Evolutionary conservation across 2,797 vertebrate species (phyloP).

Genomic region (Cyprinodon diabolis): DNA sequence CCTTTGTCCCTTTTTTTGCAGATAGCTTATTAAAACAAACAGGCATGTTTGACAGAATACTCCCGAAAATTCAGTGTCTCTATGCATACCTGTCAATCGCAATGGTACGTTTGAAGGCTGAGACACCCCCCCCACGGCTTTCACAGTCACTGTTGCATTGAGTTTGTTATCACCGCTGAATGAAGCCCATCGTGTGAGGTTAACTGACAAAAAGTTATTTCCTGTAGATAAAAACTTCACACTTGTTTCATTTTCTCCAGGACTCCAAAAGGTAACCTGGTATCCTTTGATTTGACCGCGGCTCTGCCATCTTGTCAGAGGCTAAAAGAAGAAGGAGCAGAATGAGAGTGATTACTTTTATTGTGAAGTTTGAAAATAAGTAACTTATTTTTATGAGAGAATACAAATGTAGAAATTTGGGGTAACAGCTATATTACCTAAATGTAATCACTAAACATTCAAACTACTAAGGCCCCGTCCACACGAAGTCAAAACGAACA

Average conservation of each 20-base stretch:
- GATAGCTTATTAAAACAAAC: not conserved
- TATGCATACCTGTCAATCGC: conserved; percentile 59
- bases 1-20: not conserved
- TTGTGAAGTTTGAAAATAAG: not conserved
- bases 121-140: conserved; percentile 67
- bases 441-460: not conserved
- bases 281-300: conserved; percentile 72
- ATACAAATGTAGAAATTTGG: not conserved
- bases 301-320: conserved; percentile 65
- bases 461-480: not conserved
- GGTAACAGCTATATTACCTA: not conserved
- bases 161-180: conserved; percentile 34
- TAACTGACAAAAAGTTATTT: conserved; percentile 43
- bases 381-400: not conserved
- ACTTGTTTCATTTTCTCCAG: conserved; percentile 47
- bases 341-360: not conserved
- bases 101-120: conserved; percentile 57
- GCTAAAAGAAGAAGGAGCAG: conserved; percentile 49
- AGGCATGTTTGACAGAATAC: not conserved
- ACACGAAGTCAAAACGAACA: too few relatives aligned
- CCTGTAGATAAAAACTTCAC: conserved; percentile 26
- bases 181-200: conserved; percentile 50
- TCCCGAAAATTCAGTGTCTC: not conserved
- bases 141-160: conserved; percentile 64
- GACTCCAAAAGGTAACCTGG: conserved; percentile 68